Percentiles rank a stretch among this genome's conserved stretches.
These are phyloP conservation scores for Cheiracanthium punctorium DNA, from an alignment of 2,888 invertebrate species.

Conservation along the genomic window DNA sequence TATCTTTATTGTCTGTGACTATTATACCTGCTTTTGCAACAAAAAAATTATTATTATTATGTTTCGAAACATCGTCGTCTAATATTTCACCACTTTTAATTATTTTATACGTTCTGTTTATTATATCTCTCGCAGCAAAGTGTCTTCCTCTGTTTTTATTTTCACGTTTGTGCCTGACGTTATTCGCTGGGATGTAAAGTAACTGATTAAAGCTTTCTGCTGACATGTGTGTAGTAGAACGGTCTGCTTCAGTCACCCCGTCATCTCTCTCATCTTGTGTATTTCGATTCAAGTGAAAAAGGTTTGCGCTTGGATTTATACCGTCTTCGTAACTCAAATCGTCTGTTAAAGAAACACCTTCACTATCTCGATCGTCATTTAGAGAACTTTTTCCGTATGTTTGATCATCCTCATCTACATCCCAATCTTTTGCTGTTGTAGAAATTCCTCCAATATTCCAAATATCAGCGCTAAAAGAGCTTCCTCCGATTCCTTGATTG, in stretches of 20 bases:
- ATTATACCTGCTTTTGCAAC: slow-evolving; percentile 39
- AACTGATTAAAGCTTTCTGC: slow-evolving; percentile 38
- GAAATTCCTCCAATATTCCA: not conserved
- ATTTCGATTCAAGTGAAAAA: too few relatives aligned
- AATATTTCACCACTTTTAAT: slow-evolving; percentile 17
- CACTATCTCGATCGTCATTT: too few relatives aligned
- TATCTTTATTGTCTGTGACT: not conserved
- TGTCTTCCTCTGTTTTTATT: not conserved
- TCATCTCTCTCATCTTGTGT: not conserved
- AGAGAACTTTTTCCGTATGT: too few relatives aligned
- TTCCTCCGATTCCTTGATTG: too few relatives aligned
- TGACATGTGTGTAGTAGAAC: slow-evolving; percentile 5
- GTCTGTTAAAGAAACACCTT: too few relatives aligned
- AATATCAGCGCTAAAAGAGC: too few relatives aligned
- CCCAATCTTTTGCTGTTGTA: not conserved
- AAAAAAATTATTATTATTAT: slow-evolving; percentile 40
- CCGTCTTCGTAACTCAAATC: too few relatives aligned
- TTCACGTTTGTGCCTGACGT: slow-evolving; percentile 24
- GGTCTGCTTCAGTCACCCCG: slow-evolving; percentile 9
- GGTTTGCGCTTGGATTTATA: too few relatives aligned
- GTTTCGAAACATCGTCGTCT: not conserved
- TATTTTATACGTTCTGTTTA: slow-evolving; percentile 1
- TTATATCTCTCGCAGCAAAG: not conserved
- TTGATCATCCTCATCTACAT: not conserved
- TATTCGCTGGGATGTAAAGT: slow-evolving; percentile 37